Conservation (phyloP, 2,797 vertebrate genomes). For the Leptodactylus fallax region DNA sequence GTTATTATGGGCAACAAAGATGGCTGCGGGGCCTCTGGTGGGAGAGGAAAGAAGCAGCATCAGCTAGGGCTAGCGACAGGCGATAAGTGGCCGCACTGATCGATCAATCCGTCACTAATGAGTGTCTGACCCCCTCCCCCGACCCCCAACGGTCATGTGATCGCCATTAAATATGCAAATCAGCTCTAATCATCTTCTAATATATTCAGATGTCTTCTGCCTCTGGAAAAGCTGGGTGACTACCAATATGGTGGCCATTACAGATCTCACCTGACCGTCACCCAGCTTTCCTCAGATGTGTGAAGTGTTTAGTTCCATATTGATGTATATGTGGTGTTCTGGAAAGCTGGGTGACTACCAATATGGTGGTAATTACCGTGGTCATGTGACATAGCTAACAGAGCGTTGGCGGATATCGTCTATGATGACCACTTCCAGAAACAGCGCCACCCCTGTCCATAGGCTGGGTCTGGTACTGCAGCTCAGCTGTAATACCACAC, state of each 20-base stretch:
- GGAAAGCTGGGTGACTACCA: background rate
- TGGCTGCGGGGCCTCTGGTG: too few relatives aligned
- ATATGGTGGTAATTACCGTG: background rate
- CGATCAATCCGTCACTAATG: slow-evolving; percentile 36
- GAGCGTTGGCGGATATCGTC: background rate
- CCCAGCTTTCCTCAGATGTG: too few relatives aligned
- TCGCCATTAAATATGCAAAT: slow-evolving; percentile 23
- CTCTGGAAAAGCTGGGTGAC: background rate
- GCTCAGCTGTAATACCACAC: too few relatives aligned
- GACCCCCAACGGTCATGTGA: background rate
- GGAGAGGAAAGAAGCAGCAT: background rate
- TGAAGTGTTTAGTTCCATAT: too few relatives aligned
- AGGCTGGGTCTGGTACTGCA: too few relatives aligned
- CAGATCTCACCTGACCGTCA: too few relatives aligned
- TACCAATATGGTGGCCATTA: background rate
- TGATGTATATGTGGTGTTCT: too few relatives aligned
- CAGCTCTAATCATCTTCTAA: background rate
- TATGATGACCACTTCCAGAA: too few relatives aligned
- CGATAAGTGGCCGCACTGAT: slow-evolving; percentile 22
- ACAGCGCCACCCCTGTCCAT: too few relatives aligned
- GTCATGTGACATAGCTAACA: background rate
- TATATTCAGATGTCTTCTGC: background rate
- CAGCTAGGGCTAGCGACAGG: slow-evolving; percentile 8
- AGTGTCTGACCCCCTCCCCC: slow-evolving; percentile 13
- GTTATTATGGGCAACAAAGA: too few relatives aligned